A percentile compares a stretch with the other conserved stretches of the same genome.
These are phyloP conservation scores for Desoria tigrina DNA, from an alignment of 2,888 invertebrate genomes.

Conservation along the genomic window DNA sequence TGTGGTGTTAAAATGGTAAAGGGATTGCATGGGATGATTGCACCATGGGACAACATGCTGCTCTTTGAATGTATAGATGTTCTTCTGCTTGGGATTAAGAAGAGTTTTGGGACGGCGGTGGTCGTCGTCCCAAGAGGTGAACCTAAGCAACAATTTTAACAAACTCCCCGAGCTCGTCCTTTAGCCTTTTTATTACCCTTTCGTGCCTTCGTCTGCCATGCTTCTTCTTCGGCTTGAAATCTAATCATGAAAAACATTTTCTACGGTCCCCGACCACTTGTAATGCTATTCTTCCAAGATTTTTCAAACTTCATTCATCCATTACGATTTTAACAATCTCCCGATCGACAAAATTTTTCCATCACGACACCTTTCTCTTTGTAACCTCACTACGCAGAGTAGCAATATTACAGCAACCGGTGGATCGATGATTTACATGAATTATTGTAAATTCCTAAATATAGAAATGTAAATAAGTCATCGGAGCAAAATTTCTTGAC, in stretches of 20 bases:
- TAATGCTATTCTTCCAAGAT: too few species aligned
- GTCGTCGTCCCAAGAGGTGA: slow-evolving; percentile 1
- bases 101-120: slow-evolving; percentile 1
- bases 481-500: too few species aligned
- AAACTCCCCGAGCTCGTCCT: slow-evolving; percentile 8
- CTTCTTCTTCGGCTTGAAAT: background rate
- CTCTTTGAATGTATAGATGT: background rate
- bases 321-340: too few species aligned
- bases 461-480: too few species aligned
- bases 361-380: slow-evolving; percentile 6
- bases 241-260: background rate
- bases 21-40: slow-evolving; percentile 5
- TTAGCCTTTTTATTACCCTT: slow-evolving; percentile 6
- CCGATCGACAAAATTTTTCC: too few species aligned
- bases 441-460: too few species aligned
- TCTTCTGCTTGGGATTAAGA: background rate
- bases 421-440: too few species aligned
- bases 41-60: slow-evolving; percentile 10
- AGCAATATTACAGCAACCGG: too few species aligned
- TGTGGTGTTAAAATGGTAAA: background rate
- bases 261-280: too few species aligned
- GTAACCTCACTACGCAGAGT: background rate
- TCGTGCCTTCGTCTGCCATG: slow-evolving; percentile 4
- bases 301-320: too few species aligned
- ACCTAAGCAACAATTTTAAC: slow-evolving; percentile 5